A percentile compares a stretch with the other conserved stretches of the same genome.
Conservation (phyloP, 1,140 invertebrate species). For the Andricus grossulariae region DNA sequence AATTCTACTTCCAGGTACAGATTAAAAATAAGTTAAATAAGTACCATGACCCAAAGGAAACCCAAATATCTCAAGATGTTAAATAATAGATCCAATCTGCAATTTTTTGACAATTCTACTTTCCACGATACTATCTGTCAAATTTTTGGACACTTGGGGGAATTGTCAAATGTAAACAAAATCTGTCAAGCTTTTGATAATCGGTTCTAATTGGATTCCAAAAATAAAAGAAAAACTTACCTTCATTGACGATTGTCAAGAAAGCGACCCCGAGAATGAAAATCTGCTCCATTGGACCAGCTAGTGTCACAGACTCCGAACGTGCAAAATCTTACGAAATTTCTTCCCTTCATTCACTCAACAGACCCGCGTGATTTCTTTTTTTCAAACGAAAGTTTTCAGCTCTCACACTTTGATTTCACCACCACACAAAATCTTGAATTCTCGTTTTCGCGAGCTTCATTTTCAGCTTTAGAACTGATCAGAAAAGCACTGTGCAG, state of each 20-base stretch:
- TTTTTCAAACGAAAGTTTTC: constrained; percentile 13
- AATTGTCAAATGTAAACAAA: constrained; percentile 9
- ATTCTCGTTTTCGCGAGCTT: not conserved
- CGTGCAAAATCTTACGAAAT: constrained; percentile 51
- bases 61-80: no score
- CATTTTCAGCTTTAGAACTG: not conserved
- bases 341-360: constrained; percentile 35
- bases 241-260: constrained; percentile 56
- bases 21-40: no score
- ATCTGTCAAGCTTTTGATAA: not conserved
- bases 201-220: not conserved
- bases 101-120: no score
- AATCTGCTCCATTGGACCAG: constrained; percentile 58
- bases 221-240: constrained; percentile 41
- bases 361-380: constrained; percentile 34
- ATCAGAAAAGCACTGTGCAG: not conserved
- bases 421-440: constrained; percentile 9
- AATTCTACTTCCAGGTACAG: no score
- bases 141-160: no score
- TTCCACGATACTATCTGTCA: no score
- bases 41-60: no score
- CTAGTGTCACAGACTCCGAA: constrained; percentile 57
- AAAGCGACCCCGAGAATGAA: constrained; percentile 53
- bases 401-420: constrained; percentile 1
- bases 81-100: no score